Conservation (phyloP, 2,797 vertebrate genomes). For the Chanos chanos region DNA sequence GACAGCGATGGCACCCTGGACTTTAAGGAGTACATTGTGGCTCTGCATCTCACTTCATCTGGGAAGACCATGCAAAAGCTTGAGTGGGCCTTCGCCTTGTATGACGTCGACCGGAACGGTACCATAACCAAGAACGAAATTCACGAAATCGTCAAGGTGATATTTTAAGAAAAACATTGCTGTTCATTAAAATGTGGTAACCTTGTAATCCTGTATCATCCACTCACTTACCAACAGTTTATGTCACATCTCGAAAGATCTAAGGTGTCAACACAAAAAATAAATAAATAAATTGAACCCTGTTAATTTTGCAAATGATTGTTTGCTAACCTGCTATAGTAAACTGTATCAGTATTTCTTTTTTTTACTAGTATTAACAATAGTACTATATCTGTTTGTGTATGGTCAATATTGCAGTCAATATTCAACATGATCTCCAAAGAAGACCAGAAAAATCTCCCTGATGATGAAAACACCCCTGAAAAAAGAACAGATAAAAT, state of each 20-base stretch:
- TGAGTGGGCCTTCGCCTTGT: conserved; percentile 79
- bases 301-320: too few relatives aligned
- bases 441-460: conserved; percentile 67
- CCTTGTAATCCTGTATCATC: too few relatives aligned
- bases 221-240: too few relatives aligned
- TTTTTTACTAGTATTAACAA: too few relatives aligned
- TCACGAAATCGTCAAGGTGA: conserved; percentile 75
- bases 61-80: conserved; percentile 72
- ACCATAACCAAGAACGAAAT: conserved; percentile 76
- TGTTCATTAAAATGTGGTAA: too few relatives aligned
- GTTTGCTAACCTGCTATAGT: neutral
- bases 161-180: too few relatives aligned
- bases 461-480: conserved; percentile 72
- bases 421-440: conserved; percentile 77
- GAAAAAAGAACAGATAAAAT: conserved; percentile 74
- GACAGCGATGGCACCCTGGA: conserved; percentile 76
- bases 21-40: conserved; percentile 77
- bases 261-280: too few relatives aligned
- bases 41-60: conserved; percentile 73
- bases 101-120: conserved; percentile 74
- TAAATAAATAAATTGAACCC: too few relatives aligned
- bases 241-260: too few relatives aligned
- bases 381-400: too few relatives aligned
- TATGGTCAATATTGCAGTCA: conserved; percentile 53
- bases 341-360: too few relatives aligned